phyloP scores from a whole-genome alignment of 2,888 invertebrate species.

The Stegana nigrithorax region DNA sequence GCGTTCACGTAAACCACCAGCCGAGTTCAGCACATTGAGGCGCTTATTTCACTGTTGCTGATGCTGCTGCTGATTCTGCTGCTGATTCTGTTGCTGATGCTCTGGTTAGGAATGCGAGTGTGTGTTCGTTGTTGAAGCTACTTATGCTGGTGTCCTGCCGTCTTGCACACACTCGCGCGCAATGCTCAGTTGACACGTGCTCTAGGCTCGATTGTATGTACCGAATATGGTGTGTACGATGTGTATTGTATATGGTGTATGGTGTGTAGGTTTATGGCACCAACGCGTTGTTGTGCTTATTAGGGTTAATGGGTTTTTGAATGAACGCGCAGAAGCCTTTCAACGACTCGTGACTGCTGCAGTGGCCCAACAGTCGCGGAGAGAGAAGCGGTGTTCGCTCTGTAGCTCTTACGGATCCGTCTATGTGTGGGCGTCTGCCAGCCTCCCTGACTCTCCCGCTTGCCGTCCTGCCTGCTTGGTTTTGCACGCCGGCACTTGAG shows the following conservation, averaged over 20 bases:
- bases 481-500: too few species aligned
- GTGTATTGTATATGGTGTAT: background rate
- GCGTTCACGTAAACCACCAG: slow-evolving; percentile 15
- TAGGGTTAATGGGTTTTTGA: slow-evolving; percentile 58
- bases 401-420: too few species aligned
- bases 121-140: too few species aligned
- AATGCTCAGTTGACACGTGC: slow-evolving; percentile 16
- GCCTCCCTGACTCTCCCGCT: background rate
- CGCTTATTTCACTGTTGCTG: too few species aligned
- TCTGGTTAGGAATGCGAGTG: too few species aligned
- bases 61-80: too few species aligned
- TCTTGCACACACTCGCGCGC: slow-evolving; percentile 20
- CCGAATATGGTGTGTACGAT: background rate
- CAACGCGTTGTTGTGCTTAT: slow-evolving; percentile 39
- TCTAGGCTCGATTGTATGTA: background rate
- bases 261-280: background rate
- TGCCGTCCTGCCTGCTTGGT: slow-evolving; percentile 12
- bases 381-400: background rate
- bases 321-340: slow-evolving; percentile 40
- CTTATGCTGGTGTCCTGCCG: background rate
- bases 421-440: slow-evolving; percentile 6
- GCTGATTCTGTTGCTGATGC: too few species aligned
- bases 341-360: slow-evolving; percentile 34
- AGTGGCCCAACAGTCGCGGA: slow-evolving; percentile 29
- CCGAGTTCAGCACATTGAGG: background rate